Percentiles rank a stretch among this genome's conserved stretches.
Conservation (phyloP, 2,797 vertebrate species). For the Spheniscus humboldti region DNA sequence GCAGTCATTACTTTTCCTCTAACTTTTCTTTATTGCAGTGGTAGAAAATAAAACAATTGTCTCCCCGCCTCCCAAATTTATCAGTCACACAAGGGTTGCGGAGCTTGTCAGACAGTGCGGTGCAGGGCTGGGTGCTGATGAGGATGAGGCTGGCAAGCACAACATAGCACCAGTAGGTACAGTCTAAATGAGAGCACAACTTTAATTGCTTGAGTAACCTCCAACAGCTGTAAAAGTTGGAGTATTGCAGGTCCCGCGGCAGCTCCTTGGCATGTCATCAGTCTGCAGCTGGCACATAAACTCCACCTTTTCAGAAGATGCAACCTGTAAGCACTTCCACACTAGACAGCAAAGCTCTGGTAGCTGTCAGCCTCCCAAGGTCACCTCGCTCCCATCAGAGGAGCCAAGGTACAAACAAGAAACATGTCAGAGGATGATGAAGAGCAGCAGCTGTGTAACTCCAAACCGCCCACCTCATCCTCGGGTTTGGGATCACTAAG, state of each 20-base stretch:
- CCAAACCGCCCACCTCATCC: not conserved
- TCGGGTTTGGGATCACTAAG: not conserved
- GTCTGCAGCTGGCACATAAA: not conserved
- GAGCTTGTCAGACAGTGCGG: not conserved
- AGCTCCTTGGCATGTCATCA: not conserved
- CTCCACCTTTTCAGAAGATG: not conserved
- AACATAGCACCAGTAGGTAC: not conserved
- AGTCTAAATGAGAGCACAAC: not conserved
- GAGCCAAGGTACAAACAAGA: not conserved
- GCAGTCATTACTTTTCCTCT: not conserved
- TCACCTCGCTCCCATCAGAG: not conserved
- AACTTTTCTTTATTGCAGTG: not conserved
- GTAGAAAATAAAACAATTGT: not conserved
- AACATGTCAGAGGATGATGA: not conserved
- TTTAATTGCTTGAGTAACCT: not conserved
- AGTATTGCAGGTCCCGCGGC: rapidly evolving
- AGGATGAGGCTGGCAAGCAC: not conserved
- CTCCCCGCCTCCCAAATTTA: not conserved
- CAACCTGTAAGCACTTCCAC: not conserved
- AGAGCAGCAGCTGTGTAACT: conserved; percentile 40
- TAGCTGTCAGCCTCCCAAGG: not conserved
- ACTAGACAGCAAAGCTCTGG: not conserved
- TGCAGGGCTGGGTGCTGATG: not conserved
- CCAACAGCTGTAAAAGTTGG: not conserved
- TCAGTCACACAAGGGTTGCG: not conserved